Percentiles rank a stretch among this genome's conserved stretches.
These are phyloP conservation scores for Noctua janthe DNA, from an alignment of 2,888 invertebrate genomes.

Conservation along the genomic window DNA sequence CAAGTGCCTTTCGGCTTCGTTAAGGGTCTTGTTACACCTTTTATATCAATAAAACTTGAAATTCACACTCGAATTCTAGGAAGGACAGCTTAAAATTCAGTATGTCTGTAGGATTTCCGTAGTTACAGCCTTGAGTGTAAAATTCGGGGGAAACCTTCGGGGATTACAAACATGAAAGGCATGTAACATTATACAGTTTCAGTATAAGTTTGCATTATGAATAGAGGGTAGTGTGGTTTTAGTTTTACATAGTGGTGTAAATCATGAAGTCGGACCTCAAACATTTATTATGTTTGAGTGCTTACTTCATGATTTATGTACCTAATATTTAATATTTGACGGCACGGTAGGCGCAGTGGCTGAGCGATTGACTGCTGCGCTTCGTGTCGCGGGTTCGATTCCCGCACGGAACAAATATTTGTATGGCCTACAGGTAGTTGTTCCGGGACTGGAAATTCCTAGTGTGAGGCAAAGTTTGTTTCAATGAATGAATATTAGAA, in stretches of 20 bases:
- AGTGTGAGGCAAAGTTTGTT: too few relatives aligned
- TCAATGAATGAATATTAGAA: background rate
- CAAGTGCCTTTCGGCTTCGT: too few relatives aligned
- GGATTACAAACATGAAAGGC: constrained; percentile 3
- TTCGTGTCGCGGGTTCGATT: too few relatives aligned
- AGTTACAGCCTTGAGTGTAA: background rate
- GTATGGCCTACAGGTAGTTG: too few relatives aligned
- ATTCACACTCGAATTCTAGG: background rate
- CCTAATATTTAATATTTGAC: background rate
- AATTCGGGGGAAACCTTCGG: background rate
- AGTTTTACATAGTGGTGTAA: background rate
- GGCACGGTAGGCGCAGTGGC: too few relatives aligned
- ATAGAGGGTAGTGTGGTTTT: constrained; percentile 3
- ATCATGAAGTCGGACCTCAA: too few relatives aligned
- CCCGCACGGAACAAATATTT: too few relatives aligned
- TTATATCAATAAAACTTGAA: background rate
- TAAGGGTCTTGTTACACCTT: too few relatives aligned
- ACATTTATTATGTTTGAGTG: background rate
- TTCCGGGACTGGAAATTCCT: too few relatives aligned
- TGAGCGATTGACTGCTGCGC: too few relatives aligned
- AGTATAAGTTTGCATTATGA: constrained; percentile 15
- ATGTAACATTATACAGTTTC: constrained; percentile 29
- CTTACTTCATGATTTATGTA: background rate
- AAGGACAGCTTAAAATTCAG: background rate
- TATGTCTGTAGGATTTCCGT: background rate